phyloP scores from a whole-genome alignment of 2,888 invertebrate genomes.

The Euspilapteryx auroguttella region DNA sequence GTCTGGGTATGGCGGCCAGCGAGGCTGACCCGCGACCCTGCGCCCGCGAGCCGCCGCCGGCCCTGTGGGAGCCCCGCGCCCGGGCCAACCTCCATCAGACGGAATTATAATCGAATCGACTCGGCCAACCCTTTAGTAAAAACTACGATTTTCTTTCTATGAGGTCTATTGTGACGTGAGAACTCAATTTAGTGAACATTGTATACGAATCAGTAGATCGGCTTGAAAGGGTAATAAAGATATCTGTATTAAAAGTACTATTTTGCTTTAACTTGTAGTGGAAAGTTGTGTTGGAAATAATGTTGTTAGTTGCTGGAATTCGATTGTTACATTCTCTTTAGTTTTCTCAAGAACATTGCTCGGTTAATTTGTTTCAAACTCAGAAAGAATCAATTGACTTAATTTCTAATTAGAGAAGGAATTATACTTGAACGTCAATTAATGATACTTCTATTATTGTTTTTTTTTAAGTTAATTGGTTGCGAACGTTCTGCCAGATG shows the following conservation, averaged over 20 bases:
- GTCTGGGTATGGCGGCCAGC: constrained; percentile 5
- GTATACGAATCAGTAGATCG: constrained; percentile 27
- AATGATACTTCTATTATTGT: too few species aligned
- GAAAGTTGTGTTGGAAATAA: constrained; percentile 1
- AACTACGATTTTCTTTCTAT: constrained; percentile 44
- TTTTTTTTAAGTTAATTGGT: too few species aligned
- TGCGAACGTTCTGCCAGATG: too few species aligned
- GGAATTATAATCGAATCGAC: constrained; percentile 52
- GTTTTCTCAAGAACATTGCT: too few species aligned
- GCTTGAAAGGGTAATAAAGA: constrained; percentile 39
- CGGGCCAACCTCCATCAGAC: too few species aligned
- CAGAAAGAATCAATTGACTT: too few species aligned
- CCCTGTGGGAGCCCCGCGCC: too few species aligned
- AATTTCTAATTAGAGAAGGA: too few species aligned
- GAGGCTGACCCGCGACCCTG: constrained; percentile 9
- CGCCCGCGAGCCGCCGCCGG: too few species aligned
- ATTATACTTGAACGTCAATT: too few species aligned
- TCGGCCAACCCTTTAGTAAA: constrained; percentile 57
- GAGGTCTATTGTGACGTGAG: constrained; percentile 50
- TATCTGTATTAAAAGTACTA: constrained; percentile 16
- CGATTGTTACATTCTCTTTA: constrained; percentile 2
- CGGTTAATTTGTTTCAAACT: too few species aligned
- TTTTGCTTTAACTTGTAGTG: too few species aligned
- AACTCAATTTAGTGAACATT: constrained; percentile 52
- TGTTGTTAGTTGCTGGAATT: neutral